Evolutionary conservation across 1,140 invertebrate genomes (phyloP).

Genomic region (Dreissena polymorpha): DNA sequence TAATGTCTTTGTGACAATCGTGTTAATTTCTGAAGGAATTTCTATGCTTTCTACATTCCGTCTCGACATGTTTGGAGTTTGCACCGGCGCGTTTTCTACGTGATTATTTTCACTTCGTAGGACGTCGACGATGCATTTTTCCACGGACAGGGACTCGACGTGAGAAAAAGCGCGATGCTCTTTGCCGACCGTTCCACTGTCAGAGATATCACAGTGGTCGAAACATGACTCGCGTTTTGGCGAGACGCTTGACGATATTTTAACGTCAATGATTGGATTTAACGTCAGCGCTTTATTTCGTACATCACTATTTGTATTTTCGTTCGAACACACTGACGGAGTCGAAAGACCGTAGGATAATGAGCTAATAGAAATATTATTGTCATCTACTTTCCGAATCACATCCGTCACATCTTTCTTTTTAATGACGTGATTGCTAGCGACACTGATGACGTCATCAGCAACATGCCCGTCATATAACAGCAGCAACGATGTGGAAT

Average conservation of each 20-base stretch:
- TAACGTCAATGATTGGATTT: neutral
- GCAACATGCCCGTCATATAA: conserved; percentile 21
- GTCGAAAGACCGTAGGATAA: neutral
- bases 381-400: neutral
- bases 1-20: neutral
- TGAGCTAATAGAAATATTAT: neutral
- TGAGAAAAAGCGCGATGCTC: too few relatives aligned
- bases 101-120: neutral
- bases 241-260: too few relatives aligned
- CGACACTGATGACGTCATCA: neutral
- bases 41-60: neutral
- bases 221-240: too few relatives aligned
- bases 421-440: too few relatives aligned
- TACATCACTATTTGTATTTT: neutral
- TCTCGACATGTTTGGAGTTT: too few relatives aligned
- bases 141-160: too few relatives aligned
- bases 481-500: conserved; percentile 34
- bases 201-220: too few relatives aligned
- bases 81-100: neutral
- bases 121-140: too few relatives aligned
- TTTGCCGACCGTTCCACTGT: too few relatives aligned
- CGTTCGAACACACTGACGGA: neutral
- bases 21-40: too few relatives aligned
- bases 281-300: neutral
- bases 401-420: neutral